Conservation (phyloP, 2,888 invertebrate genomes). For the Parasteatoda lunata region DNA sequence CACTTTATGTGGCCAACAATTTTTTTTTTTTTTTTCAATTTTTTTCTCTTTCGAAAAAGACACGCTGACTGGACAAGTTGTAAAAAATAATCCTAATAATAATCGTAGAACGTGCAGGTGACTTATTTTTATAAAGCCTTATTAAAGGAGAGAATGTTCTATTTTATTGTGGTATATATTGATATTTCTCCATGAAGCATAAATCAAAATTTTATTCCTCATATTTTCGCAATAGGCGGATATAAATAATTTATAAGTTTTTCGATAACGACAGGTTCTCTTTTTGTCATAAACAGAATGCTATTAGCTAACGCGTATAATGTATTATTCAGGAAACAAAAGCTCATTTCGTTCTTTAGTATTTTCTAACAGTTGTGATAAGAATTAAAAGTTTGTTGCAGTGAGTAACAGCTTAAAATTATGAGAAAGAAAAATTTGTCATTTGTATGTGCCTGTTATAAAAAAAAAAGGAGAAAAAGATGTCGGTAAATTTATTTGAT, state of each 20-base stretch:
- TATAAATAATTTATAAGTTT: conserved; percentile 1
- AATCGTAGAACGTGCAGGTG: background rate
- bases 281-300: background rate
- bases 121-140: conserved; percentile 1
- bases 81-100: background rate
- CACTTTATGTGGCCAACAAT: background rate
- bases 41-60: background rate
- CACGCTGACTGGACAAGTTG: background rate
- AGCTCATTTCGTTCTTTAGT: too few relatives aligned
- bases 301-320: background rate
- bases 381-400: too few relatives aligned
- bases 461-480: too few relatives aligned
- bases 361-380: too few relatives aligned
- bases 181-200: background rate
- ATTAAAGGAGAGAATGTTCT: background rate
- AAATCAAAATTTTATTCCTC: background rate
- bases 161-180: background rate
- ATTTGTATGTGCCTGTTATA: too few relatives aligned
- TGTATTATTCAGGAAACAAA: background rate
- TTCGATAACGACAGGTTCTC: background rate
- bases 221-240: background rate
- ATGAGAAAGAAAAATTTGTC: too few relatives aligned
- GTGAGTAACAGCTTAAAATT: too few relatives aligned
- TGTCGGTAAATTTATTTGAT: too few relatives aligned
- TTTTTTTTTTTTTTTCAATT: too few relatives aligned